These are phyloP conservation scores for Amblyopsis hoosieri DNA, from an alignment of 2,797 vertebrate species.

Conservation along the genomic window DNA sequence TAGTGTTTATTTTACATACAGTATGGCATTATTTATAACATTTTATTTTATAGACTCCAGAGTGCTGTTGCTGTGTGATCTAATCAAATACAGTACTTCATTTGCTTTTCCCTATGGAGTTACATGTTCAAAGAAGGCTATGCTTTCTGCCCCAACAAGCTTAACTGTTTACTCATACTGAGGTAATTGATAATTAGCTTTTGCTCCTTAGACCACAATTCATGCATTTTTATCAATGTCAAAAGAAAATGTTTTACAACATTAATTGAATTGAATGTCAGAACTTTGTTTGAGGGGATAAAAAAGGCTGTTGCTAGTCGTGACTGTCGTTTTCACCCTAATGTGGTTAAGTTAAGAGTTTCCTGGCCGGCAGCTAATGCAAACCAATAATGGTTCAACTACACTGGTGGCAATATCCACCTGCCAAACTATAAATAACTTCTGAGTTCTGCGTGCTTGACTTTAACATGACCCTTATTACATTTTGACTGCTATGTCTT, in stretches of 20 bases:
- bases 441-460: neutral
- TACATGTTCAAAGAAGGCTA: neutral
- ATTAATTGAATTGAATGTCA: slow-evolving; percentile 31
- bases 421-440: too few relatives aligned
- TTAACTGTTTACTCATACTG: neutral
- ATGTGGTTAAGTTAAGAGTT: slow-evolving; percentile 54
- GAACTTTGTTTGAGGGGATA: slow-evolving; percentile 13
- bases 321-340: slow-evolving; percentile 34
- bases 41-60: neutral
- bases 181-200: neutral
- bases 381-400: neutral
- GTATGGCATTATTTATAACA: neutral
- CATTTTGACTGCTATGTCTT: slow-evolving; percentile 21
- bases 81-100: neutral
- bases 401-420: too few relatives aligned
- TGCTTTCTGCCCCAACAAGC: slow-evolving; percentile 15
- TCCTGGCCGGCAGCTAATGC: slow-evolving; percentile 34
- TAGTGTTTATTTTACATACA: slow-evolving; percentile 3
- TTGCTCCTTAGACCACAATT: slow-evolving; percentile 11
- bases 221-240: slow-evolving; percentile 11
- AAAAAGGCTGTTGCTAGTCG: slow-evolving; percentile 36
- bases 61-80: neutral
- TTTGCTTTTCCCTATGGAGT: neutral
- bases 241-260: slow-evolving; percentile 10
- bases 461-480: slow-evolving; percentile 20